These are phyloP conservation scores for Catostomus latipinnis DNA, from an alignment of 2,797 vertebrate species.

Conservation along the genomic window DNA sequence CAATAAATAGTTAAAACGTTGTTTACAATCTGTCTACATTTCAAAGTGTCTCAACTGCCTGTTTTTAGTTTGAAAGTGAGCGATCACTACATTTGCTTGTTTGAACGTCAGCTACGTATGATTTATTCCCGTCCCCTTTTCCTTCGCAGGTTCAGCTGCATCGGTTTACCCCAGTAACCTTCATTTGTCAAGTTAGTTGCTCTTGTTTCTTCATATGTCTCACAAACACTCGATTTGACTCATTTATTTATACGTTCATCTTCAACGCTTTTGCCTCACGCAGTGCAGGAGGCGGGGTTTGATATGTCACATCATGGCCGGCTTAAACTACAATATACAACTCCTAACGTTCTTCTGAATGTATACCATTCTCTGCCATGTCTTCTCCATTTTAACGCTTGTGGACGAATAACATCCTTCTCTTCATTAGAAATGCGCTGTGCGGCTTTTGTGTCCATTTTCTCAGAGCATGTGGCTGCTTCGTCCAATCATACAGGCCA, in stretches of 20 bases:
- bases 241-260: conserved; percentile 77
- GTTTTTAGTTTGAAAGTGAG: conserved; percentile 33
- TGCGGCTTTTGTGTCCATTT: conserved; percentile 84
- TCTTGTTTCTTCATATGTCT: conserved; percentile 91
- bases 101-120: conserved; percentile 73
- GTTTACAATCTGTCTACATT: conserved; percentile 6
- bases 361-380: conserved; percentile 72
- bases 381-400: conserved; percentile 75
- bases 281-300: conserved; percentile 87
- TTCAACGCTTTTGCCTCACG: conserved; percentile 81
- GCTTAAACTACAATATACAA: conserved; percentile 80
- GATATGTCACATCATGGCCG: conserved; percentile 71
- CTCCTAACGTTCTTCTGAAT: conserved; percentile 73
- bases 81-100: conserved; percentile 80
- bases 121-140: conserved; percentile 85
- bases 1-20: conserved; percentile 14
- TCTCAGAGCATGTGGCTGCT: conserved; percentile 92
- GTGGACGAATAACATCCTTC: conserved; percentile 82
- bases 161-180: conserved; percentile 95
- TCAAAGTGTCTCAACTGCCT: conserved; percentile 18
- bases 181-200: conserved; percentile 97
- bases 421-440: conserved; percentile 81
- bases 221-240: conserved; percentile 72
- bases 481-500: conserved; percentile 93
- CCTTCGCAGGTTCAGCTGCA: conserved; percentile 93